These are phyloP conservation scores for Spicauda simplicius DNA, from an alignment of 2,888 invertebrate genomes.

Conservation along the genomic window DNA sequence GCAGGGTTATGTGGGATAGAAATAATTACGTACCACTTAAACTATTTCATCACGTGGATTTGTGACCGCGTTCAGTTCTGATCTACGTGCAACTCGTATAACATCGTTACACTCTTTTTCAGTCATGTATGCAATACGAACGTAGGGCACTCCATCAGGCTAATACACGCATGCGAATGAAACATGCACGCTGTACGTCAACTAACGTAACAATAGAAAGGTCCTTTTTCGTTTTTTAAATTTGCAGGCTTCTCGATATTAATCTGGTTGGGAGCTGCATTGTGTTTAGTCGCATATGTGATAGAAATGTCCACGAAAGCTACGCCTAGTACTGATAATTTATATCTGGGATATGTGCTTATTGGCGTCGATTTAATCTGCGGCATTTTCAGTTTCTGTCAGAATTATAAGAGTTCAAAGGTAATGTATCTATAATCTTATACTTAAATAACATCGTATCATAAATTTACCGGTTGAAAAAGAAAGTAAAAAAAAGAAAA, in stretches of 20 bases:
- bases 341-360: constrained; percentile 97
- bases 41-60: too few relatives aligned
- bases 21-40: too few relatives aligned
- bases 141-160: too few relatives aligned
- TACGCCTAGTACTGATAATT: constrained; percentile 95
- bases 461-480: not conserved
- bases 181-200: too few relatives aligned
- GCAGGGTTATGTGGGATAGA: too few relatives aligned
- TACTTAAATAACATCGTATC: not conserved
- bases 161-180: too few relatives aligned
- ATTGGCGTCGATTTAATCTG: constrained; percentile 97
- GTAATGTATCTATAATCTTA: constrained; percentile 46
- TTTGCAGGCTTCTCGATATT: constrained; percentile 90
- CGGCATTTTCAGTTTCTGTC: constrained; percentile 98
- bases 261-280: constrained; percentile 90
- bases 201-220: too few relatives aligned
- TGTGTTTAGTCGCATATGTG: constrained; percentile 86
- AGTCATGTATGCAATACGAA: too few relatives aligned
- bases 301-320: constrained; percentile 91
- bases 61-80: too few relatives aligned
- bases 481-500: too few relatives aligned
- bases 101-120: too few relatives aligned
- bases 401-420: constrained; percentile 97
- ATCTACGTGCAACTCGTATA: too few relatives aligned
- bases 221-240: constrained; percentile 12